Evolutionary conservation across 2,888 invertebrate species (phyloP), one percentile per base, ranked within the genome.

Genomic region (Sipha maydis): DNA sequence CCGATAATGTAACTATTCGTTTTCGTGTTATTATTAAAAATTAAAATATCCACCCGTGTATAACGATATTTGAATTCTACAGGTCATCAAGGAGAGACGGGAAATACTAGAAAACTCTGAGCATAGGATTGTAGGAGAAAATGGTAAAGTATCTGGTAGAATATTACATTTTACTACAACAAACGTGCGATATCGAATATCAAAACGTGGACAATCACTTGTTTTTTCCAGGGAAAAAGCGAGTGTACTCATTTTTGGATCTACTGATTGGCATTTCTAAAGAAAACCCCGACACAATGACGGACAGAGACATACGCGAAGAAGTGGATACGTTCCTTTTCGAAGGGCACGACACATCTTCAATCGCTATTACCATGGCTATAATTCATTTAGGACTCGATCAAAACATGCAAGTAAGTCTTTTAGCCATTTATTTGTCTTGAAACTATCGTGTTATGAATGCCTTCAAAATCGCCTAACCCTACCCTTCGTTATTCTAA

Each of bases 281-380:
- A 71, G 85, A 89, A 67, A 82, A 85, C 11, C 75, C 89, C 11
- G 89, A 31, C 9, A 34, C 75, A 0, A 85, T 90, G 73, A 88
- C 89, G 41, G 85, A 90, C 34, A 48, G 83, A 31, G 90, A 90
- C 71, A 90, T 90, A 31, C 77, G 89, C 56, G 90, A 90, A 83
- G 90, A 90, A 89, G 90, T 90, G 11, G 90, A 90, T n/a, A 90
- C 90, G 61, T 90, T 90, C 38, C 85, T 90, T 84, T 90, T 90
- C 71, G 90, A 90, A 90, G 90, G 89, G 0, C 90, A 91, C 83
- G 91, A 91, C 77, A 91, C 91, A 3, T 90, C 90, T 1, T 90
- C 90, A 21, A 89, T 90, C 17, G 90, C 90, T 4, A 89, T 91
- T 11, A 89, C 90, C 14, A 90, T 90, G 77, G 85, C 90, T 11